These are phyloP conservation scores for Ranitomeya variabilis DNA, from an alignment of 2,113 vertebrate species.

Conservation along the genomic window DNA sequence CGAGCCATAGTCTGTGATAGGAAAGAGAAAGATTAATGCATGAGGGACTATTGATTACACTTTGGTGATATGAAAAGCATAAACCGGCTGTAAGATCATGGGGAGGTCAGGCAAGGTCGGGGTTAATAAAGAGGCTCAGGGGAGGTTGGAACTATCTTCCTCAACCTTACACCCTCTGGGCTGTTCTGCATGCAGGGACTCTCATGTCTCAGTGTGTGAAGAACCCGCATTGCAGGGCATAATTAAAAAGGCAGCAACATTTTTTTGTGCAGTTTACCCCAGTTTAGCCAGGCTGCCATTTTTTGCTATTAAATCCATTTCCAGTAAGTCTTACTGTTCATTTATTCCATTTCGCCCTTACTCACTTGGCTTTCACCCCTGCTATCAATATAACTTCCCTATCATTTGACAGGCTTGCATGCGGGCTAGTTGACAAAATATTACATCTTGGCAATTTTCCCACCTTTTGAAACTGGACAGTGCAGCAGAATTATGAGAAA, in stretches of 20 bases:
- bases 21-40: constrained; percentile 57
- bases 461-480: neutral
- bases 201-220: neutral
- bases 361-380: constrained; percentile 19
- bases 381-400: neutral
- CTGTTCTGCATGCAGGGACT: constrained; percentile 5
- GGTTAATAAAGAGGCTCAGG: constrained; percentile 64
- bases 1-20: constrained; percentile 45
- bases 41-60: constrained; percentile 63
- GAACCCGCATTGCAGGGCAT: constrained; percentile 54
- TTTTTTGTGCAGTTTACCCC: constrained; percentile 46
- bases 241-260: constrained; percentile 26
- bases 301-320: constrained; percentile 40
- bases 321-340: constrained; percentile 42
- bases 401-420: neutral
- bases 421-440: neutral
- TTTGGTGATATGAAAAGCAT: constrained; percentile 68
- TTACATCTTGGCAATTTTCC: constrained; percentile 12
- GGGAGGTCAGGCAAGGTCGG: constrained; percentile 61
- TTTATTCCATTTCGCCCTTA: constrained; percentile 14
- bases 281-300: constrained; percentile 32
- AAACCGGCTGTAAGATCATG: constrained; percentile 63
- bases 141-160: constrained; percentile 53
- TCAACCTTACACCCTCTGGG: neutral
- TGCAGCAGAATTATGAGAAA: neutral